Conservation (phyloP, 1,140 invertebrate genomes). For the Manduca sexta region DNA sequence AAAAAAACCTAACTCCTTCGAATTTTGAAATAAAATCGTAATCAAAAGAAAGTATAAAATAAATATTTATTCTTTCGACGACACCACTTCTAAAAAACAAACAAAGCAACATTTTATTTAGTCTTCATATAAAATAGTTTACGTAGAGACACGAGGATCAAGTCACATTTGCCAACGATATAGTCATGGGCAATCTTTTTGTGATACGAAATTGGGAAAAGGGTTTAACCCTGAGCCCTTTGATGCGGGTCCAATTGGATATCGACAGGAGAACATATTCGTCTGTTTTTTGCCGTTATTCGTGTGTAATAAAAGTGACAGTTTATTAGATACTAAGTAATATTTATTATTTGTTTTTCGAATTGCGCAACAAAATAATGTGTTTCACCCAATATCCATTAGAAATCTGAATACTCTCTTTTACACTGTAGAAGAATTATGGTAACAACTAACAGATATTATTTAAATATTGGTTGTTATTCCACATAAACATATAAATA, state of each 20-base stretch:
- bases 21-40: no score
- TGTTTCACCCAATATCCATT: no score
- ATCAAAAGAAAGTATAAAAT: no score
- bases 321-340: conserved; percentile 46
- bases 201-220: conserved; percentile 64
- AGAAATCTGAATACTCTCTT: no score
- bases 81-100: no score
- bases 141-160: conserved; percentile 42
- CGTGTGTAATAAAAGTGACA: conserved; percentile 64
- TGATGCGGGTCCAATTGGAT: conserved; percentile 68
- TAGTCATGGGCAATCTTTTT: conserved; percentile 59
- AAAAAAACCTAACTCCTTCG: no score
- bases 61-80: no score
- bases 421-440: no score
- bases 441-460: no score
- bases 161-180: conserved; percentile 61
- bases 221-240: conserved; percentile 63
- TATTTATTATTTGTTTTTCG: conserved; percentile 41
- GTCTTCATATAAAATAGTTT: conserved; percentile 4
- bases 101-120: no score
- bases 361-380: conserved; percentile 3
- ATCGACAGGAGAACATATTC: conserved; percentile 60
- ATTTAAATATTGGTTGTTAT: no score
- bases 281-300: conserved; percentile 58
- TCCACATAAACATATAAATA: no score